Evolutionary conservation across 2,113 vertebrate species (phyloP).

Genomic region (Xiphias gladius): DNA sequence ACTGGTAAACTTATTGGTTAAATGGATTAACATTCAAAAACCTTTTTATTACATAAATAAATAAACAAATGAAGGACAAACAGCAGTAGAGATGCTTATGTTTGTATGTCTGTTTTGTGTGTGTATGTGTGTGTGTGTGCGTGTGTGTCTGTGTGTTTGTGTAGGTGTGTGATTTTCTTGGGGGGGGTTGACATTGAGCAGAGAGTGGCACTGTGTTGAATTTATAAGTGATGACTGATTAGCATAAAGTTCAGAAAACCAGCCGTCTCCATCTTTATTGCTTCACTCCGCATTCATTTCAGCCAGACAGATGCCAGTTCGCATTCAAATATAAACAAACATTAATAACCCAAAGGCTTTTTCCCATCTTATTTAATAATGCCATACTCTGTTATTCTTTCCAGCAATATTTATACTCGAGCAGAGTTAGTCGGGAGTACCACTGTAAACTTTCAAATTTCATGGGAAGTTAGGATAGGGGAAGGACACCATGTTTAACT

Average conservation of each 20-base stretch:
- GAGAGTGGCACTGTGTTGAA: constrained; percentile 63
- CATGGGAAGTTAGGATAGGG: background rate
- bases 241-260: constrained; percentile 74
- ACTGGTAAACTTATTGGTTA: background rate
- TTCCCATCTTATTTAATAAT: constrained; percentile 65
- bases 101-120: background rate
- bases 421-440: background rate
- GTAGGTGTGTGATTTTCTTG: too few species aligned
- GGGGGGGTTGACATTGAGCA: constrained; percentile 64
- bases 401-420: constrained; percentile 45
- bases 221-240: constrained; percentile 75
- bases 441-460: constrained; percentile 24
- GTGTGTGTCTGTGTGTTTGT: constrained; percentile 2
- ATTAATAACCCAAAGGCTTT: constrained; percentile 72
- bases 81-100: background rate
- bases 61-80: background rate
- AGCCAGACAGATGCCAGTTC: constrained; percentile 56
- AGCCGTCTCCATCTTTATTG: constrained; percentile 74
- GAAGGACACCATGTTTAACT: background rate
- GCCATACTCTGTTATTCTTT: constrained; percentile 50
- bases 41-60: background rate
- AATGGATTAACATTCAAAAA: constrained; percentile 3
- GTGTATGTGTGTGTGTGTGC: background rate
- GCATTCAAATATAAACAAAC: constrained; percentile 75
- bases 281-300: constrained; percentile 76